Evolutionary conservation across 2,888 invertebrate species (phyloP), one percentile per base, ranked within the genome.

Genomic region (Cephus rjabovi): DNA sequence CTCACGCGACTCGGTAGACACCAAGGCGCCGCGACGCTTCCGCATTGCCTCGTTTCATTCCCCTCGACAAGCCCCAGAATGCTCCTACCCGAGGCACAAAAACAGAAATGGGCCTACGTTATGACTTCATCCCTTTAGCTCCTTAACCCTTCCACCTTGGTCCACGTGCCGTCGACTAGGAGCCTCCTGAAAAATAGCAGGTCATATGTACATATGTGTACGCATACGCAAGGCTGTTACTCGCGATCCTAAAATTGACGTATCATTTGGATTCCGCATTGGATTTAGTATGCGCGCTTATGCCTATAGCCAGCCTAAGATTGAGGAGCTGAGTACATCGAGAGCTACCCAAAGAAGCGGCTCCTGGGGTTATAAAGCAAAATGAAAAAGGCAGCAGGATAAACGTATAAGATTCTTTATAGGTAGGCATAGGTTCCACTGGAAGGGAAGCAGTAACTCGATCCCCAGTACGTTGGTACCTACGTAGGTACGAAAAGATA

Each of bases 21-120:
- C 82, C 82, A 81, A 73, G 84, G 84, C 84, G 83, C 83, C 84
- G 78, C 80, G 80, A 78, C 77, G 81, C 82, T 83, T 84, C 84
- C 83, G 84, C 84, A 83, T 84, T 83, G 84, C 80, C 82, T 78
- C 83, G 82, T 84, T 83, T 84, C 83, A 81, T 83, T 80, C 83
- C 82, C 81, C 56, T 15, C 56, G 23, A 56, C 23, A 9, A 56
- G 23, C 56, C 4, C 23, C 56, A 56, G 56, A 23, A 15, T 35
- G 69, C 15, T 56, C 75, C 40, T 37, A 56, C 56, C 56, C 34
- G n/a, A 75, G 56, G 37, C 33, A 56, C 75, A 31, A 31, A 35
- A 75, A 75, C 40, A 34, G 37, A 40, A 75, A 56, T 23, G 23
- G 6, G 56, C 56, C 56, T 56, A 56, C 56, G 56, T 56, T 56